A percentile compares a stretch with the other conserved stretches of the same genome.
phyloP scores from a whole-genome alignment of 2,888 invertebrate species.

The Drosophila diplacantha region DNA sequence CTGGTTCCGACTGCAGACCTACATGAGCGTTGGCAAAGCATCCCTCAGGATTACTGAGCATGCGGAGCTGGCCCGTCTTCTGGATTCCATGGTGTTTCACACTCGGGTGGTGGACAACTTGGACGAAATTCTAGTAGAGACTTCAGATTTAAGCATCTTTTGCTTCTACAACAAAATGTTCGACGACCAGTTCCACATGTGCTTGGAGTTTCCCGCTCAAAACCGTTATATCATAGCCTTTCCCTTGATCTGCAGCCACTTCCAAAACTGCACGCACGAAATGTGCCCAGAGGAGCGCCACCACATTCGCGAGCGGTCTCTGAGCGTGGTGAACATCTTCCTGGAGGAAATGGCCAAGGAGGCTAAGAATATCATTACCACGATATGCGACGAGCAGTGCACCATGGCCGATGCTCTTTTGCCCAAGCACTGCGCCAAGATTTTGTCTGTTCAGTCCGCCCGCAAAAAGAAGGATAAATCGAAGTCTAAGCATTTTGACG shows the following conservation, averaged over 20 bases:
- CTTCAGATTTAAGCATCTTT: conserved; percentile 97
- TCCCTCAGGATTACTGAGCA: conserved; percentile 88
- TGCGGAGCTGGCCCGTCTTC: conserved; percentile 90
- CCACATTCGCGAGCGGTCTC: conserved; percentile 95
- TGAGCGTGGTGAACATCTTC: conserved; percentile 97
- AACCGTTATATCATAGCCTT: conserved; percentile 98
- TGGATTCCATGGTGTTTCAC: conserved; percentile 98
- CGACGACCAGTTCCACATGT: conserved; percentile 99
- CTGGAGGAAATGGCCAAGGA: conserved; percentile 99
- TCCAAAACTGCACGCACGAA: conserved; percentile 98
- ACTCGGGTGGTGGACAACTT: conserved; percentile 98
- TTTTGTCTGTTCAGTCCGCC: conserved; percentile 91
- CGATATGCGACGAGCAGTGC: conserved; percentile 99
- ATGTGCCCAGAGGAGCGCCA: conserved; percentile 98
- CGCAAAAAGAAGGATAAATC: conserved; percentile 93
- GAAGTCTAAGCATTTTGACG: conserved; percentile 90
- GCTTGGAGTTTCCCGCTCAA: conserved; percentile 98
- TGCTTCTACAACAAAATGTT: conserved; percentile 98
- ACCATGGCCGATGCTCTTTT: conserved; percentile 96
- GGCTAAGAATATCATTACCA: conserved; percentile 98
- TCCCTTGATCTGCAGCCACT: conserved; percentile 98
- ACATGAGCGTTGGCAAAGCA: conserved; percentile 91
- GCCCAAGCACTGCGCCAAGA: conserved; percentile 96
- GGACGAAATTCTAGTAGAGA: conserved; percentile 97
- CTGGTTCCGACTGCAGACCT: conserved; percentile 98